Evolutionary conservation across 92 coral and sea anemone species (phyloP), one percentile per base, ranked within the genome.

Genomic region (Meandrina meandrites): DNA sequence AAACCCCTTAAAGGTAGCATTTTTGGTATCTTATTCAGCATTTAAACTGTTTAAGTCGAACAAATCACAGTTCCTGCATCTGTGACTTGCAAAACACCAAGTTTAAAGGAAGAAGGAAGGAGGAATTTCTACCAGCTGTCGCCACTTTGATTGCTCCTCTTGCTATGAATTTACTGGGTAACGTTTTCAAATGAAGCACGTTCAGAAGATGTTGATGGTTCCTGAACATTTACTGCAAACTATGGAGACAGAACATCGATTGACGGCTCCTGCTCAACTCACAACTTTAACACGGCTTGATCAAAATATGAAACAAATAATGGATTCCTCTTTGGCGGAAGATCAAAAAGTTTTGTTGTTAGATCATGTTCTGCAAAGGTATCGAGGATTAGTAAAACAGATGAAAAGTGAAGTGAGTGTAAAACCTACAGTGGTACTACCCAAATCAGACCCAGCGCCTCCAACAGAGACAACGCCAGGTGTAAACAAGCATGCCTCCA

Each of bases 121-220:
- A 17, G 66, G 79, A n/a, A 24, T 83, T 83, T 83, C 9, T 83
- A 83, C 64, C 62, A 50, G 87, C 83, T 22, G 45, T 75, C 32
- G 88, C 83, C 56, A 6, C 75, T 34, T n/a, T 85, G 16, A 76
- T 86, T 27, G 85, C 89, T 1, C 79, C 79, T 48, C 68, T 71
- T 70, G 86, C 50, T 34, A 62, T 82, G 19, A 79, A 53, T 69
- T 10, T 69, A 68, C 18, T 64, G 3, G 76, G 89, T 12, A 62
- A 86, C 14, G 36, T 78, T n/a, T 85, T 85, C 51, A 85, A 85
- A 75, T 84, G 70, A 72, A 85, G 37, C 81, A 56, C 37, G 79
- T 31, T 37, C 89, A 86, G 48, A 78, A 86, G 74, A 86, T 78
- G 78, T n/a, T 86, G 84, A 19, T 64, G 77, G 14, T 48, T n/a